Conservation (phyloP, 2,113 vertebrate genomes). For the Zosterops lateralis region DNA sequence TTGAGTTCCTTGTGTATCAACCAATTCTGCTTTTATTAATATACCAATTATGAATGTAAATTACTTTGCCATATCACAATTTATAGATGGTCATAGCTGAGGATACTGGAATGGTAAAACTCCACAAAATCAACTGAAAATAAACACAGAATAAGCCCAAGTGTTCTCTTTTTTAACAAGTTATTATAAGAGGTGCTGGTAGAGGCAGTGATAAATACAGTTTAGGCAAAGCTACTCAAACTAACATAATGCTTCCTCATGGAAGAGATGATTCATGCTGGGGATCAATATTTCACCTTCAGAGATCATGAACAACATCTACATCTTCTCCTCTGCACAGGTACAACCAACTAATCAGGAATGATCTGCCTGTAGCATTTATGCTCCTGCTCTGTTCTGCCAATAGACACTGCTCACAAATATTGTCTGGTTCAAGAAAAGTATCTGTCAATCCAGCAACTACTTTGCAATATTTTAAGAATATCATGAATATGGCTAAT, state of each 20-base stretch:
- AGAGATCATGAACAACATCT: not conserved
- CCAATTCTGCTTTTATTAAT: not conserved
- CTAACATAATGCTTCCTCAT: not conserved
- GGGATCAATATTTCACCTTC: not conserved
- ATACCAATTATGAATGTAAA: rapidly evolving
- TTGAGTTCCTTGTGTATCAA: rapidly evolving
- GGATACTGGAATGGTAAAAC: not conserved
- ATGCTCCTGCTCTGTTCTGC: not conserved
- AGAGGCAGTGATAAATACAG: not conserved
- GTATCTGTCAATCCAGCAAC: not conserved
- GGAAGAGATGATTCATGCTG: not conserved
- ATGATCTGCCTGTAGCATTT: rapidly evolving
- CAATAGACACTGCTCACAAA: not conserved
- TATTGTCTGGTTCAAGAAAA: not conserved
- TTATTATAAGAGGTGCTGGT: not conserved
- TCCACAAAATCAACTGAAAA: not conserved
- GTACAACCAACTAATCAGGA: not conserved
- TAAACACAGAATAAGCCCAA: not conserved
- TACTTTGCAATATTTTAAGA: not conserved
- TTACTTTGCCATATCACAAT: not conserved
- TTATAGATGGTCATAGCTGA: not conserved
- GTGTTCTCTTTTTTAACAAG: not conserved
- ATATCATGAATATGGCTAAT: not conserved
- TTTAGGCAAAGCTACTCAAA: not conserved
- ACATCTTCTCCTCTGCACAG: not conserved